Evolutionary conservation across 2,888 invertebrate species (phyloP).

Genomic region (Drosophila emarginata): DNA sequence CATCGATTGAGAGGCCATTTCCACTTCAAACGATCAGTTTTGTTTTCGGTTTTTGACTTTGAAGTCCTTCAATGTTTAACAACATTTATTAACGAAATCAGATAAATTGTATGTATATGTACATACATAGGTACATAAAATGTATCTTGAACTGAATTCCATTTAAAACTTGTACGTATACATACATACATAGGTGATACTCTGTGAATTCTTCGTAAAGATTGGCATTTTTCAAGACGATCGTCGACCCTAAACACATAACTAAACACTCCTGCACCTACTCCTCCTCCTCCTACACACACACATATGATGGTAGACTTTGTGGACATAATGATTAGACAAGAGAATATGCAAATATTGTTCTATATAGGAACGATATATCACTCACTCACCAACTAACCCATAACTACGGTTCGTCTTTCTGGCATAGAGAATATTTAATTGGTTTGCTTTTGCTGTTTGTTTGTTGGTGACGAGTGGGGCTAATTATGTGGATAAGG

Average conservation of each 20-base stretch:
- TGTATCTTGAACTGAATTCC: conserved; percentile 17
- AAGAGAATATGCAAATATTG: conserved; percentile 40
- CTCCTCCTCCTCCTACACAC: conserved; percentile 50
- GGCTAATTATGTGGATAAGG: background rate
- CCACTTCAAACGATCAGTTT: background rate
- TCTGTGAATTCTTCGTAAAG: conserved; percentile 50
- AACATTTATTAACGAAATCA: background rate
- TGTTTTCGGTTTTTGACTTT: background rate
- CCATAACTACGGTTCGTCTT: too few relatives aligned
- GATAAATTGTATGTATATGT: too few relatives aligned
- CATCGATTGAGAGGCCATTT: too few relatives aligned
- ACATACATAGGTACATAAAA: too few relatives aligned
- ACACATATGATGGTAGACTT: conserved; percentile 38
- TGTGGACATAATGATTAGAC: conserved; percentile 69
- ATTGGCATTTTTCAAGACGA: conserved; percentile 36
- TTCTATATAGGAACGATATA: too few relatives aligned
- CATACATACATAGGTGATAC: background rate
- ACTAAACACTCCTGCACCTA: background rate
- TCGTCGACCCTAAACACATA: conserved; percentile 33
- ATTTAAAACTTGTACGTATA: conserved; percentile 5
- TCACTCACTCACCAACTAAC: background rate
- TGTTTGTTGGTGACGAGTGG: background rate
- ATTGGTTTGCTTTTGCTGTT: background rate
- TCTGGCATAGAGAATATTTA: background rate
- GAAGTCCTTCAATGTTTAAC: background rate